Base-by-base conservation (phyloP, 1,140 invertebrate species). In the Asbolus verrucosus region DNA sequence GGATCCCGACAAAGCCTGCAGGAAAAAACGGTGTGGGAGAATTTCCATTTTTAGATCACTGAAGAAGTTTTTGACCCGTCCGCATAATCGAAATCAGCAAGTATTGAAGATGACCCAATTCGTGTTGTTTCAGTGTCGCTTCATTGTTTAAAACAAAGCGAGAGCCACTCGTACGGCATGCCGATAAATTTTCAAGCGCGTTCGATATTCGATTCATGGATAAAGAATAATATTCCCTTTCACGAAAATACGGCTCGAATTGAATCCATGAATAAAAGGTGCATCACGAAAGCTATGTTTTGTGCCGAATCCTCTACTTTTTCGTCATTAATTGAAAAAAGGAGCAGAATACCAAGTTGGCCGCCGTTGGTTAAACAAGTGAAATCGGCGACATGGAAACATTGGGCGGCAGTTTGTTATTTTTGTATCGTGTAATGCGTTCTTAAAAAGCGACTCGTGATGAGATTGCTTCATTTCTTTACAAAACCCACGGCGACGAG, bases 81-180 rank as follows among this genome's bases (percentile, higher is more conserved):
- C 21, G 21, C 1, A n/a, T 6, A 54, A 43, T n/a, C n/a, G n/a
- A n/a, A 54, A 54, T 54, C 46, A 54, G 46, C 46, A 54, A 54
- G 21, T 54, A 54, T 54, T 54, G 19, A 54, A 54, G 46, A 27
- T 54, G 46, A 54, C n/a, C n/a, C n/a, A n/a, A n/a, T n/a, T n/a
- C n/a, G n/a, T n/a, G n/a, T n/a, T 54, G 46, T 27, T 21, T 21
- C 27, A 54, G 46, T 54, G 27, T 54, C 46, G 46, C 19, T 54
- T 27, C 46, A 54, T 54, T 54, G 46, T 54, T 54, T 54, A 13
- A 54, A 27, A 54, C 46, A 54, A 54, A 54, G n/a, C n/a, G n/a
- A n/a, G n/a, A 54, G 46, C 4, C 21, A 54, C 46, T 54, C 21
- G 46, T 27, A n/a, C 46, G 8, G 27, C 33, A 36, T 36, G 33